Percentiles rank a stretch among this genome's conserved stretches.
Conservation (phyloP, 2,888 invertebrate genomes). For the Drosophila mettleri region DNA sequence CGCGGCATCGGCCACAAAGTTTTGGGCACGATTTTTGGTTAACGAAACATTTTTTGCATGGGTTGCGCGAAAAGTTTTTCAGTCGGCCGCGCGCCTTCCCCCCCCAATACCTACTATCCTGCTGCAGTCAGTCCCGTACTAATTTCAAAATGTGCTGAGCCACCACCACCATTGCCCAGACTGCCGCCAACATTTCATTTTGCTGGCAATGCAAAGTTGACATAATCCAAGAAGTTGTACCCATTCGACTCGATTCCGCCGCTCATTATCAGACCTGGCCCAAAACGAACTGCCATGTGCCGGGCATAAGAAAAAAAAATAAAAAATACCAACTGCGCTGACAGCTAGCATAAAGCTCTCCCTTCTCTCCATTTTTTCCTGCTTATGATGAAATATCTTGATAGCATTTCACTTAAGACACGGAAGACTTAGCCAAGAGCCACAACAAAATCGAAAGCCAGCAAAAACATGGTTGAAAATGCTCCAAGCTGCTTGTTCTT, state of each 20-base stretch:
- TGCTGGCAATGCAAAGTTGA: constrained; percentile 51
- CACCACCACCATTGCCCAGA: neutral
- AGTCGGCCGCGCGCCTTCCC: neutral
- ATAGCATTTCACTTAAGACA: constrained; percentile 6
- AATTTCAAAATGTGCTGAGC: constrained; percentile 62
- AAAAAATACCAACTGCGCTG: constrained; percentile 16
- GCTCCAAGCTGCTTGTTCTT: neutral
- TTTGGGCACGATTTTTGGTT: constrained; percentile 80
- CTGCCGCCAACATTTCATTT: neutral
- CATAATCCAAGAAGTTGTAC: constrained; percentile 42
- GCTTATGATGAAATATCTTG: constrained; percentile 17
- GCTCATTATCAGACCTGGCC: constrained; percentile 45
- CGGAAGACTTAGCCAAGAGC: constrained; percentile 5
- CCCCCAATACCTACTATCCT: too few species aligned
- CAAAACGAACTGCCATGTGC: constrained; percentile 17
- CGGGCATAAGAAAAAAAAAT: neutral
- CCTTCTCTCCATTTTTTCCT: neutral
- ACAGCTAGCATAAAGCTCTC: constrained; percentile 10
- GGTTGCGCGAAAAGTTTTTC: constrained; percentile 58
- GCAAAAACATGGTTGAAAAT: neutral
- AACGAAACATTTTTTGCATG: constrained; percentile 66
- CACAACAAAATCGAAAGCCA: neutral
- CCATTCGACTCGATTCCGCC: constrained; percentile 11
- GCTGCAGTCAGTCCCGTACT: constrained; percentile 30
- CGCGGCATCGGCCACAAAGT: constrained; percentile 69